These are phyloP conservation scores for Plutomurus gul DNA, from an alignment of 1,140 invertebrate genomes.

Conservation along the genomic window DNA sequence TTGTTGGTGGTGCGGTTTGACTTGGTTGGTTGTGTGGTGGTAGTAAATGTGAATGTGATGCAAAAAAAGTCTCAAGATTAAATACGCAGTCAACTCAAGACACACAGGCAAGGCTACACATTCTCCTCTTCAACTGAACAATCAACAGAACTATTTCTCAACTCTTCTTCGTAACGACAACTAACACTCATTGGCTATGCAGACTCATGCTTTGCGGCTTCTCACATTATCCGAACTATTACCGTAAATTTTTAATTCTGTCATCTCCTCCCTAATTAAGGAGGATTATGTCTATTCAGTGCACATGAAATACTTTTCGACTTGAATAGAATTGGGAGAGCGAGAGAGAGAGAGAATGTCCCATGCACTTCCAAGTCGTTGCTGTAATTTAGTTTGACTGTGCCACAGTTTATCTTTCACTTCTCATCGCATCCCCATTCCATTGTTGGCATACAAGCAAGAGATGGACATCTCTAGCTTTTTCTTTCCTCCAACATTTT, in stretches of 20 bases:
- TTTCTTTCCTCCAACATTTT: background rate
- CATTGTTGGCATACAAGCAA: no score
- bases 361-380: background rate
- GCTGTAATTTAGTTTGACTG: background rate
- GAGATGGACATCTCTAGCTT: background rate
- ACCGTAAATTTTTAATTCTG: conserved; percentile 41
- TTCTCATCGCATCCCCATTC: no score
- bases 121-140: background rate
- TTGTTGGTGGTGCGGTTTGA: background rate
- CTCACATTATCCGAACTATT: conserved; percentile 21
- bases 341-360: background rate
- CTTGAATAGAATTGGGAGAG: no score
- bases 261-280: conserved; percentile 44
- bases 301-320: background rate
- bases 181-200: conserved; percentile 30
- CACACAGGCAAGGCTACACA: background rate
- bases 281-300: conserved; percentile 27
- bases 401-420: background rate
- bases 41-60: background rate
- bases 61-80: background rate
- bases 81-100: background rate
- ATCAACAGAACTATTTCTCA: no score
- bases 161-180: no score
- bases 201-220: conserved; percentile 35
- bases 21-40: no score